Evolutionary conservation across 2,888 invertebrate genomes (phyloP), one percentile per base, ranked within the genome.

Genomic region (Platypus cylindrus): DNA sequence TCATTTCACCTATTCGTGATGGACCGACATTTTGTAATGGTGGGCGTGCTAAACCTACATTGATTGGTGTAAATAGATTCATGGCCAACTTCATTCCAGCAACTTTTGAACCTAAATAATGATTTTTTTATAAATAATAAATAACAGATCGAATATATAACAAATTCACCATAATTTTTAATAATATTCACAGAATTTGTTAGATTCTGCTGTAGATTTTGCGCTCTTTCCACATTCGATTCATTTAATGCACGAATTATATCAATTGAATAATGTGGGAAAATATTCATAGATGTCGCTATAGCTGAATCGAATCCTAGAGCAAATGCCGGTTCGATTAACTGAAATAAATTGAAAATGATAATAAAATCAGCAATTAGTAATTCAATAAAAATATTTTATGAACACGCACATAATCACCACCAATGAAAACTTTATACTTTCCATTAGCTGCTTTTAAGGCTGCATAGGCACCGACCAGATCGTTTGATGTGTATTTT

Each of bases 401-500:
- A 7, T 4, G 8, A 23, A 14, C 24, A 34, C 36, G 62, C 57
- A 79, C 79, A 51, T 71, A 70, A 53, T 83, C 81, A 48, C 70
- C 71, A 31, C 78, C 82, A 24, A 81, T 36, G 33, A 49, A 48
- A 7, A 51, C 48, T 3, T 45, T 42, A 36, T 38, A 48, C 27
- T 46, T 44, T 15, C 47, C 46, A 27, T 45, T 37, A 20, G 43
- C 47, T 2, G 46, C 49, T 24, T 36, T 45, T 18, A 50, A 33
- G 20, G 50, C 50, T 18, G 47, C 70, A 1, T 68, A 62, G 1
- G 72, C 81, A 55, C 80, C 78, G 34, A 73, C 72, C 29, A 86
- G 63, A 52, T 78, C 73, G 22, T 70, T 71, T 7, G 78, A 78
- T 0, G 87, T 86, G 53, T 78, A 86, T 58, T 89, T 87, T 11